Conservation (phyloP, 2,888 invertebrate species). For the Tryphoninae sp. region DNA sequence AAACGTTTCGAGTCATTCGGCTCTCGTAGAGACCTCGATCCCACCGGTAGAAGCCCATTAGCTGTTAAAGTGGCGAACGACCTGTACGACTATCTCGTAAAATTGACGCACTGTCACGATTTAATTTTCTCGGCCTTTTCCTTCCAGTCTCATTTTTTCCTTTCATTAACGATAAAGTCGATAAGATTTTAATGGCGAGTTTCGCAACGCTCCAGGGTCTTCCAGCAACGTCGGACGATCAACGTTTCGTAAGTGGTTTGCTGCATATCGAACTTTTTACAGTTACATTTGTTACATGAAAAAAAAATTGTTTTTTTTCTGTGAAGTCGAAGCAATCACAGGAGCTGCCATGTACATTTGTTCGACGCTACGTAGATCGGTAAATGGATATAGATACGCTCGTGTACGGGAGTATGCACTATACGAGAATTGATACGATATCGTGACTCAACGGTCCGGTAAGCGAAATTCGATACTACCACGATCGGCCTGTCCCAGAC, state of each 20-base stretch:
- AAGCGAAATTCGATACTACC: slow-evolving; percentile 53
- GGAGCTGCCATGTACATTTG: not conserved
- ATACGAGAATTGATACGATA: slow-evolving; percentile 39
- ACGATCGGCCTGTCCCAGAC: slow-evolving; percentile 15
- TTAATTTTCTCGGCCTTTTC: too few relatives aligned
- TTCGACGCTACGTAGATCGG: not conserved
- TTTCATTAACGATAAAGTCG: too few relatives aligned
- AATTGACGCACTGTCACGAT: not conserved
- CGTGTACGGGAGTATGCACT: not conserved
- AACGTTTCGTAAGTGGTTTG: too few relatives aligned
- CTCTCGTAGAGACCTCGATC: not conserved
- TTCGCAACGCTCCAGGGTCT: too few relatives aligned
- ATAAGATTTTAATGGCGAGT: too few relatives aligned
- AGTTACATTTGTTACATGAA: too few relatives aligned
- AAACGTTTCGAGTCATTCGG: slow-evolving; percentile 8
- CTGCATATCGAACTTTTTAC: too few relatives aligned
- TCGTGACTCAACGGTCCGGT: slow-evolving; percentile 47
- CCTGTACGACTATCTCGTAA: too few relatives aligned
- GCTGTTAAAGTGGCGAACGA: not conserved
- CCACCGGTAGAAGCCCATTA: not conserved
- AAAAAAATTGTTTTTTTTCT: too few relatives aligned
- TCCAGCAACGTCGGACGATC: too few relatives aligned
- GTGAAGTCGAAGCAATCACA: too few relatives aligned
- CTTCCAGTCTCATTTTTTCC: too few relatives aligned
- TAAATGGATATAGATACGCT: not conserved